Evolutionary conservation across 1,140 invertebrate species (phyloP), one percentile per base, ranked within the genome.

Genomic region (Nixonia krombeini): DNA sequence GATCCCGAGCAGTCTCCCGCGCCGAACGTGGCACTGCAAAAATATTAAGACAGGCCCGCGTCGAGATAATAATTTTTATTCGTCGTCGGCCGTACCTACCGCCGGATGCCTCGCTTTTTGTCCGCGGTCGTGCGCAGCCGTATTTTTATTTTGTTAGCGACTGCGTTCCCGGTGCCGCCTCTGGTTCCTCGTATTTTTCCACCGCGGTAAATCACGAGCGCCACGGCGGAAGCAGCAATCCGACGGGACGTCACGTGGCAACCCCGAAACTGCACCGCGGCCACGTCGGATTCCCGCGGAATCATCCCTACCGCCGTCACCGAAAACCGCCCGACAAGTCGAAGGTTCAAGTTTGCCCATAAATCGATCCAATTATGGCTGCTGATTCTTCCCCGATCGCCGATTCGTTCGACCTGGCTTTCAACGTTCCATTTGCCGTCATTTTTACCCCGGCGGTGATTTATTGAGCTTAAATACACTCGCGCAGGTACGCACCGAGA

Each of bases 141-240:
- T 66, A 76, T 83, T 83, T 83, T 82, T 80, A 82, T 81, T 81
- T 78, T 67, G 72, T 68, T 68, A 70, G 21, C 55, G 45, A 37
- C 64, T 74, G 67, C 67, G 63, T 59, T 59, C 69, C 61, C 47
- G 62, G 59, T 73, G 70, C 81, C 74, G 75, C 77, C 75, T 82
- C 80, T 84, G 80, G 81, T 83, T 84, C 80, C 81, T 82, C 77
- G 71, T 84, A 81, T 76, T 82, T n/a, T 82, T 84, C 81, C 77
- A 75, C 82, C 67, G 74, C 79, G 70, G 84, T 85, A 84, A 85
- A 85, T 83, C 82, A 84, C 70, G 49, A 55, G 65, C 47, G 55
- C 52, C 66, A 38, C 63, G 72, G 78, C 77, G 75, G 76, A 83
- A 80, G 76, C 76, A 80, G 58, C 69, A 70, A 72, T 64, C 70